Conservation (phyloP, 2,888 invertebrate genomes). For the Epiblema foenella region DNA sequence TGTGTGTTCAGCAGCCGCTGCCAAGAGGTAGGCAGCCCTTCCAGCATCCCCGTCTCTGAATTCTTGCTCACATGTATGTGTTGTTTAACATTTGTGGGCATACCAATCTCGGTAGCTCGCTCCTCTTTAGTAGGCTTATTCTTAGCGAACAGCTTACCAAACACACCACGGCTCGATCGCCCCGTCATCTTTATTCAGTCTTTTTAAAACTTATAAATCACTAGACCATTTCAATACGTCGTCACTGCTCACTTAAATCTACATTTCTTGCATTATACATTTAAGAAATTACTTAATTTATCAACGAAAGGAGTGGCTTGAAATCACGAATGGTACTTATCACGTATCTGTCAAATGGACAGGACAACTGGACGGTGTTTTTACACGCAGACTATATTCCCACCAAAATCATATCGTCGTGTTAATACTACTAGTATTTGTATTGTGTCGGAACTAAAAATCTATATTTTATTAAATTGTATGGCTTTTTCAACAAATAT, state of each 20-base stretch:
- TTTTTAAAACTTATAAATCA: conserved; percentile 51
- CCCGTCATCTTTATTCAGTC: conserved; percentile 76
- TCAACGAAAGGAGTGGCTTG: conserved; percentile 75
- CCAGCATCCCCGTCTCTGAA: conserved; percentile 91
- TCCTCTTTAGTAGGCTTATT: conserved; percentile 78
- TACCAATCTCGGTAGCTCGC: conserved; percentile 89
- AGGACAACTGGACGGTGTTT: conserved; percentile 60
- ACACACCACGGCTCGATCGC: conserved; percentile 78
- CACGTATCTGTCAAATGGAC: conserved; percentile 55
- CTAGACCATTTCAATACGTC: conserved; percentile 63
- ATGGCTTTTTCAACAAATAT: not conserved
- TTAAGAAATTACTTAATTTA: conserved; percentile 59
- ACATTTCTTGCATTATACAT: conserved; percentile 65
- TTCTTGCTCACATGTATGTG: conserved; percentile 95
- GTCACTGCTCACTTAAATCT: conserved; percentile 53
- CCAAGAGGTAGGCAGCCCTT: conserved; percentile 95
- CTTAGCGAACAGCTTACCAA: conserved; percentile 81
- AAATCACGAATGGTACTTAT: conserved; percentile 68
- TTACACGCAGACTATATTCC: conserved; percentile 47
- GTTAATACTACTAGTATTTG: not conserved
- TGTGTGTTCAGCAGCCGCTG: conserved; percentile 90
- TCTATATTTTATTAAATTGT: too few relatives aligned
- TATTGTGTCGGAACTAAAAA: not conserved
- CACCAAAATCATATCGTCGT: not conserved
- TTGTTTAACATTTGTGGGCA: conserved; percentile 93